Evolutionary conservation across 2,888 invertebrate genomes (phyloP).

Genomic region (Geotrupes spiniger): DNA sequence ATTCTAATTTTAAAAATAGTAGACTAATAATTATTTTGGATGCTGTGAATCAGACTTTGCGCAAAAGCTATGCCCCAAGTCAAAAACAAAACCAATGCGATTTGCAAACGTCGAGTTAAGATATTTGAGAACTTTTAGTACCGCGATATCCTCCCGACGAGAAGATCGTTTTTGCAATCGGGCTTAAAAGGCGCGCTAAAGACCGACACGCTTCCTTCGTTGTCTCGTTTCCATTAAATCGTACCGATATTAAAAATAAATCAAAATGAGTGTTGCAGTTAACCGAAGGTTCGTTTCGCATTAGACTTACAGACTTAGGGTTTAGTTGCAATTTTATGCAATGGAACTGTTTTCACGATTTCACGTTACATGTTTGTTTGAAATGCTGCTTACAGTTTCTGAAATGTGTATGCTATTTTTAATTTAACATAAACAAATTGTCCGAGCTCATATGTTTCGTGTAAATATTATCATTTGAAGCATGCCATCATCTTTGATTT

Average conservation of each 20-base stretch:
- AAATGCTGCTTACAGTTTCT: too few species aligned
- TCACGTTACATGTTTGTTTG: too few species aligned
- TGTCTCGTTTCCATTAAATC: neutral
- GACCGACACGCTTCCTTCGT: neutral
- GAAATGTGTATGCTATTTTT: too few species aligned
- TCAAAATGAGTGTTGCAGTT: conserved; percentile 18
- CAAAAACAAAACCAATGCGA: conserved; percentile 13
- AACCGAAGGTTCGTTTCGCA: conserved; percentile 15
- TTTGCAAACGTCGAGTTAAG: conserved; percentile 10
- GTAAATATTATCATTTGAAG: neutral
- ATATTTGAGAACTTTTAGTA: conserved; percentile 15
- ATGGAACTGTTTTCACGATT: too few species aligned
- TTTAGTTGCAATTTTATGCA: conserved; percentile 5
- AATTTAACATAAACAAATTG: neutral
- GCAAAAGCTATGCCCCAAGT: conserved; percentile 20
- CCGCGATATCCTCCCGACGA: conserved; percentile 15
- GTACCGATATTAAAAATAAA: neutral
- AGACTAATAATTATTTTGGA: conserved; percentile 19
- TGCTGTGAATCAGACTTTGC: conserved; percentile 26
- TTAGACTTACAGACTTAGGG: too few species aligned
- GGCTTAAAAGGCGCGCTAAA: neutral
- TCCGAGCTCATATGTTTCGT: neutral
- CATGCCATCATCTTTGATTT: too few species aligned
- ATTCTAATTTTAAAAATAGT: conserved; percentile 2
- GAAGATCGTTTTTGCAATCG: conserved; percentile 8